Conservation (phyloP, 2,888 invertebrate genomes). For the Melinaea marsaeus region DNA sequence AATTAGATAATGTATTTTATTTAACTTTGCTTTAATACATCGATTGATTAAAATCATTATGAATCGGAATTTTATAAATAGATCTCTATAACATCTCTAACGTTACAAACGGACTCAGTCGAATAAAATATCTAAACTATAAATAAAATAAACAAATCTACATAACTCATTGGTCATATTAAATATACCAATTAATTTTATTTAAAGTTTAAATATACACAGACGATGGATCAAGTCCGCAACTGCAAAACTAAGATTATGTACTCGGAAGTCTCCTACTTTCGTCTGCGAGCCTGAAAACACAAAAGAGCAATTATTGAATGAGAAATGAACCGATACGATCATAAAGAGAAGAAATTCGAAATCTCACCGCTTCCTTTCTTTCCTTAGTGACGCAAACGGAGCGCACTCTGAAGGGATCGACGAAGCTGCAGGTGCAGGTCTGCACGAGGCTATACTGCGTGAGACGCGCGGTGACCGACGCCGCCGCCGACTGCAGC, state of each 20-base stretch:
- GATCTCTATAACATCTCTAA: conserved; percentile 19
- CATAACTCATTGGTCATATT: conserved; percentile 7
- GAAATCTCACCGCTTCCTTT: conserved; percentile 58
- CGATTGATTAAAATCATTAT: conserved; percentile 25
- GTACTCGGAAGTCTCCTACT: conserved; percentile 39
- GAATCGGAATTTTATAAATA: conserved; percentile 28
- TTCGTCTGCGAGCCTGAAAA: conserved; percentile 61
- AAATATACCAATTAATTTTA: conserved; percentile 3
- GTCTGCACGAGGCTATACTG: conserved; percentile 57
- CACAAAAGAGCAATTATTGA: conserved; percentile 28
- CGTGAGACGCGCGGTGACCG: conserved; percentile 62
- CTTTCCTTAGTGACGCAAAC: conserved; percentile 55
- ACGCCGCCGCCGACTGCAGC: conserved; percentile 71
- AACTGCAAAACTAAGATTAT: conserved; percentile 22
- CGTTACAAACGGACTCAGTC: conserved; percentile 6
- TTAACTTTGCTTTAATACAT: conserved; percentile 28
- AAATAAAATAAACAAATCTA: conserved; percentile 12
- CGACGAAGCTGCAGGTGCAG: conserved; percentile 61
- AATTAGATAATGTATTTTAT: conserved; percentile 23
- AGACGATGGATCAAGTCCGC: conserved; percentile 7
- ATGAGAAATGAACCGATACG: background rate
- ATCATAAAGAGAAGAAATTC: background rate
- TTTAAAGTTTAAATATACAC: conserved; percentile 3
- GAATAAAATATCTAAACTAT: conserved; percentile 10
- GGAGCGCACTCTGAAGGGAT: conserved; percentile 55